A percentile compares a stretch with the other conserved stretches of the same genome.
These are phyloP conservation scores for Oedothorax gibbosus DNA, from an alignment of 1,140 invertebrate genomes.

Conservation along the genomic window DNA sequence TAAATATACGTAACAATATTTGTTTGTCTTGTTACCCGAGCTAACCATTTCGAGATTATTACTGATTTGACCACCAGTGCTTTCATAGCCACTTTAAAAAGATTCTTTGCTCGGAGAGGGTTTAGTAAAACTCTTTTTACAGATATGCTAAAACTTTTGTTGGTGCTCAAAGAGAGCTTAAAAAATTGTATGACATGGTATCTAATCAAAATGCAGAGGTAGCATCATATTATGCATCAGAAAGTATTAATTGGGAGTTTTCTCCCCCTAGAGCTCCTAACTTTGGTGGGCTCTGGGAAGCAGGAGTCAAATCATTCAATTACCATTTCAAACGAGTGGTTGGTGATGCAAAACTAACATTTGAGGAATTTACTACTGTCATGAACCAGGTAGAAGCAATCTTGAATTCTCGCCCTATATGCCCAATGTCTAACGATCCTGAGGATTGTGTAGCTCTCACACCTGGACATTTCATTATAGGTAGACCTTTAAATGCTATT, in stretches of 20 bases:
- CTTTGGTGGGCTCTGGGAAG: too few relatives aligned
- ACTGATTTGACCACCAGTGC: background rate
- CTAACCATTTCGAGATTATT: background rate
- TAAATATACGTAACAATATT: too few relatives aligned
- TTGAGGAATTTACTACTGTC: background rate
- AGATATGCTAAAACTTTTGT: background rate
- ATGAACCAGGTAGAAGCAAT: background rate
- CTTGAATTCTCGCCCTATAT: background rate
- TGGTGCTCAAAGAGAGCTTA: background rate
- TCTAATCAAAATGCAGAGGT: background rate
- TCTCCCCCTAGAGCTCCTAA: too few relatives aligned
- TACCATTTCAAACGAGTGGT: slow-evolving; percentile 8
- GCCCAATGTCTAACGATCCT: background rate
- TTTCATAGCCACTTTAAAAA: background rate
- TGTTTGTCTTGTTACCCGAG: too few relatives aligned
- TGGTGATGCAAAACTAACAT: background rate
- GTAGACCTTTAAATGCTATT: background rate
- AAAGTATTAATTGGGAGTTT: slow-evolving; percentile 19
- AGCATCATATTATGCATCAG: background rate
- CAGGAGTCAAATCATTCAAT: too few relatives aligned
- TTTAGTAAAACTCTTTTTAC: background rate
- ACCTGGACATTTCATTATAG: too few relatives aligned
- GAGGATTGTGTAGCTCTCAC: too few relatives aligned
- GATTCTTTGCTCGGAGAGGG: too few relatives aligned
- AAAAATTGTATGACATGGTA: background rate